A percentile compares a stretch with the other conserved stretches of the same genome.
These are phyloP conservation scores for Ormyrus thymus DNA, from an alignment of 2,888 invertebrate genomes.

Conservation along the genomic window DNA sequence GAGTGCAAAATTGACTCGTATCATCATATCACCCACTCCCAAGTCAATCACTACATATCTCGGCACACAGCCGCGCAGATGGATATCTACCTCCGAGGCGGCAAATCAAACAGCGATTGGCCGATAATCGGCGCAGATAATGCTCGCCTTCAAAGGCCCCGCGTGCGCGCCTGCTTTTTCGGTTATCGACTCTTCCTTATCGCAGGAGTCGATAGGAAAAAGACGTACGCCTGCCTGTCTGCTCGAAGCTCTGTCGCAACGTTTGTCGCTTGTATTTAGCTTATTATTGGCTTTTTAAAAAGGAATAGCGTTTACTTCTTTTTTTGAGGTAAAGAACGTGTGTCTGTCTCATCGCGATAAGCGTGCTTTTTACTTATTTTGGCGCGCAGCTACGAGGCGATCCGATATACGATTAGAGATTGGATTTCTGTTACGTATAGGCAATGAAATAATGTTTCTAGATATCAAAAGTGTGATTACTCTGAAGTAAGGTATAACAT, in stretches of 20 bases:
- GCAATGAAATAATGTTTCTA: too few species aligned
- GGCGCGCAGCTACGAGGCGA: neutral
- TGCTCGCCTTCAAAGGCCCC: constrained; percentile 40
- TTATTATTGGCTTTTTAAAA: constrained; percentile 31
- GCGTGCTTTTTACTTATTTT: neutral
- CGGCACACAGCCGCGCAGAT: constrained; percentile 11
- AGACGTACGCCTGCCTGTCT: too few species aligned
- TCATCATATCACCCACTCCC: constrained; percentile 9
- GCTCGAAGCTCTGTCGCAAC: neutral
- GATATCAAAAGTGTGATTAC: too few species aligned
- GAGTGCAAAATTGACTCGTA: constrained; percentile 38
- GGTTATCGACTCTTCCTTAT: constrained; percentile 39
- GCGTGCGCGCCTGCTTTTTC: neutral
- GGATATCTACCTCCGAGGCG: constrained; percentile 28
- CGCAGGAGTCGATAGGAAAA: constrained; percentile 6
- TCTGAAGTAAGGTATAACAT: too few species aligned
- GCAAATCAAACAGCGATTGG: constrained; percentile 53
- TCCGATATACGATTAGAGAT: neutral
- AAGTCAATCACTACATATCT: constrained; percentile 39
- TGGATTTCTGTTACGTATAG: too few species aligned
- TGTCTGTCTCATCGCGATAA: too few species aligned
- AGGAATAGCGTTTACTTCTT: constrained; percentile 7
- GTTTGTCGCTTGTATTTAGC: neutral
- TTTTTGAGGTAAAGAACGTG: neutral
- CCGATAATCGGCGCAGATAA: constrained; percentile 49